Evolutionary conservation across 2,797 vertebrate species (phyloP), one percentile per base, ranked within the genome.

Genomic region (Parotocinclus haroldoi): DNA sequence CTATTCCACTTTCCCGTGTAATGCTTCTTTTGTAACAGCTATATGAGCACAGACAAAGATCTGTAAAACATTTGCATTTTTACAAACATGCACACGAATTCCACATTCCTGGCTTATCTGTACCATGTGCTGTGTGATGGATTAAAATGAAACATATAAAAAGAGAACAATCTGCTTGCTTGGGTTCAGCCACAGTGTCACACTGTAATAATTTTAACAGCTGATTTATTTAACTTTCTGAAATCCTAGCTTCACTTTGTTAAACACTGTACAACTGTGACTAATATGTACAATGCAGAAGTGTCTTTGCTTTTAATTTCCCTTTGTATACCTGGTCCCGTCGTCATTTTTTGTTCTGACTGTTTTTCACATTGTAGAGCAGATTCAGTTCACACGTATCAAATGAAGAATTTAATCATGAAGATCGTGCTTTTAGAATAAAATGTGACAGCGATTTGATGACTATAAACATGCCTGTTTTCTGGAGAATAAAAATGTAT

Each of bases 101-200:
- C 72, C 74, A 81, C 80, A 82, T 77, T 81, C 79, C 79, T 78
- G 51, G 27, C 77, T 85, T 78, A 84, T 77, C 69, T 84, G 79
- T 86, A 83, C 82, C 80, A 85, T 79, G 77, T 86, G 81, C 81
- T 89, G 88, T 89, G 89, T 92, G 87, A 82, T 69, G 71, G 78
- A 81, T 72, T 73, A 76, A 72, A 45, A 10, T 46, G 51, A 59
- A 40, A 27, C 36, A 57, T n/a, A 19, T 52, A 50, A 4, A 18
- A 52, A 51, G 64, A 52, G 19, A 59, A 71, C 38, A 54, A 63
- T 45, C 10, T 0, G 19, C 60, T 77, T 53, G 48, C 69, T 68
- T 16, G 13, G 66, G 50, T 52, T 48, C 36, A 55, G 50, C 49
- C 55, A 54, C 74, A 14, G 57, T 39, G 54, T 36, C 38, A 46